Conservation (phyloP, 2,113 vertebrate species). For the Alligator mississippiensis region DNA sequence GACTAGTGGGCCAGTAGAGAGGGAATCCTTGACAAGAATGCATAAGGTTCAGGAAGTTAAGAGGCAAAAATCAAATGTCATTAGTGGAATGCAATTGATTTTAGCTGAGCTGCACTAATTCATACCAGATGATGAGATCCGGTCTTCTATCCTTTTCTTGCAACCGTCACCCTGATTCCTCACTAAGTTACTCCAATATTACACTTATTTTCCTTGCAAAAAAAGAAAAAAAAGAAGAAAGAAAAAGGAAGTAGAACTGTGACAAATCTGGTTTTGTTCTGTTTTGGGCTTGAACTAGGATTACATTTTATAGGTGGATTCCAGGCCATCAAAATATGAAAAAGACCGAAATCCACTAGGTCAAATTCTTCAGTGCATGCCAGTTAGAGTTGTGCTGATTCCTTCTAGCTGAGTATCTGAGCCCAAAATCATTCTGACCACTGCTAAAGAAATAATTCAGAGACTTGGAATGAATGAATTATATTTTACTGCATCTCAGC, state of each 20-base stretch:
- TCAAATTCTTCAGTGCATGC: background rate
- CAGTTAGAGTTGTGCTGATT: background rate
- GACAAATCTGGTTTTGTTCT: background rate
- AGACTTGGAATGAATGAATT: background rate
- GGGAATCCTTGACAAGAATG: background rate
- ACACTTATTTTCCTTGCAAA: background rate
- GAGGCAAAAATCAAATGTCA: background rate
- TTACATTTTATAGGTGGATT: no score
- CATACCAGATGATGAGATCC: background rate
- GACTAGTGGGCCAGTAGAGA: background rate
- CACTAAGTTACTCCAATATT: background rate
- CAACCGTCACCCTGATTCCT: background rate
- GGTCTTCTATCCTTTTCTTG: background rate
- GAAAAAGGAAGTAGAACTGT: background rate
- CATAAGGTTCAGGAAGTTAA: background rate
- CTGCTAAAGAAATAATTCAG: background rate
- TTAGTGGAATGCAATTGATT: rapidly evolving
- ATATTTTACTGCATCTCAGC: no score
- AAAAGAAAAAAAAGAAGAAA: background rate
- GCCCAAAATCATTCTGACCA: background rate
- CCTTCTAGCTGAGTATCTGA: background rate
- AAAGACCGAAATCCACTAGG: background rate
- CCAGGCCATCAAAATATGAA: background rate
- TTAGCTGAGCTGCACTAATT: background rate
- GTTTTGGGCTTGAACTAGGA: background rate